Percentiles rank a stretch among this genome's conserved stretches.
Evolutionary conservation across 2,113 vertebrate genomes (phyloP).

Genomic region (Rafetus swinhoei): DNA sequence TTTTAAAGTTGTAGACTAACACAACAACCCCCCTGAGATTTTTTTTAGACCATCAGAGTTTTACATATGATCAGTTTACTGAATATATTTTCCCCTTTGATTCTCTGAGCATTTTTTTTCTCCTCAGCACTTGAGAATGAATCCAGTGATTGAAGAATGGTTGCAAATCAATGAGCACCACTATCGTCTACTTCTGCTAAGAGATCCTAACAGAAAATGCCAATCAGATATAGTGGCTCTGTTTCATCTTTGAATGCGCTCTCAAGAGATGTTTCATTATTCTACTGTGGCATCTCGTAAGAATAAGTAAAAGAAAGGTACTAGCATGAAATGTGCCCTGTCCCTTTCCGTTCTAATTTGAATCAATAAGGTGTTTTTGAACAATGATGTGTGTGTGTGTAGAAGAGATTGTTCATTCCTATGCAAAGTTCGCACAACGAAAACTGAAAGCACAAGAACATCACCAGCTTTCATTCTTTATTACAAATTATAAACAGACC

Average conservation of each 20-base stretch:
- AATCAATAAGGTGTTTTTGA: background rate
- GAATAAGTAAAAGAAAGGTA: background rate
- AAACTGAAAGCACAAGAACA: background rate
- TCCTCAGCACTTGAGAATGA: background rate
- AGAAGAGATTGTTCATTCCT: fast-evolving
- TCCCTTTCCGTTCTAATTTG: background rate
- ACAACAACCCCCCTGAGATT: too few species aligned
- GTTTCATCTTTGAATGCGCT: background rate
- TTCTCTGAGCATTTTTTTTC: background rate
- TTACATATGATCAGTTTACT: slow-evolving; percentile 51
- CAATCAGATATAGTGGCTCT: fast-evolving
- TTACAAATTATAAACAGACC: background rate
- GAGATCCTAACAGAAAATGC: background rate
- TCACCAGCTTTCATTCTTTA: background rate
- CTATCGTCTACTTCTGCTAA: background rate
- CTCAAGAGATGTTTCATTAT: fast-evolving
- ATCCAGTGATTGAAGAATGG: background rate
- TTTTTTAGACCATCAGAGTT: slow-evolving; percentile 27
- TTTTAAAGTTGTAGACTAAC: too few species aligned
- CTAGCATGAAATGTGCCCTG: background rate
- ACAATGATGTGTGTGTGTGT: background rate
- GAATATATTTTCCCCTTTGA: slow-evolving; percentile 58
- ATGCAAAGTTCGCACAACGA: background rate
- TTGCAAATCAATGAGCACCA: slow-evolving; percentile 1
- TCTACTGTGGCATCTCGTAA: background rate